Conservation (phyloP, 2,113 vertebrate genomes). For the pig (Sus scrofa) region DNA sequence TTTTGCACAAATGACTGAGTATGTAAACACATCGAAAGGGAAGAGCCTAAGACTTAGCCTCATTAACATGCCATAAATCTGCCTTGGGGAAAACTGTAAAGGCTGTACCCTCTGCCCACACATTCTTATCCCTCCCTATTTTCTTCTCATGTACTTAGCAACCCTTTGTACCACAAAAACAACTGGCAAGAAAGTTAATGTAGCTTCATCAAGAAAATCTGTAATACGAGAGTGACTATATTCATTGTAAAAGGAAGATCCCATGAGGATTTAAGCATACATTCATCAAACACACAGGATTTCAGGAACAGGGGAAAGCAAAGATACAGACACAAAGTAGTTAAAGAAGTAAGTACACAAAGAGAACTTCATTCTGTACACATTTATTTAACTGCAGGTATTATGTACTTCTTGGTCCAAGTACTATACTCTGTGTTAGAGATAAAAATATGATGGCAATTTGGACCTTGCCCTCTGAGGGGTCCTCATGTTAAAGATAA, state of each 20-base stretch:
- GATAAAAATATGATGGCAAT: not conserved
- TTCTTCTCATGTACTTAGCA: not conserved
- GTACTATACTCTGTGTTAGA: not conserved
- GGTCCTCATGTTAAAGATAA: not conserved
- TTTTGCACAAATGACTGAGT: not conserved
- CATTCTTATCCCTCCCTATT: not conserved
- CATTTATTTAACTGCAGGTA: not conserved
- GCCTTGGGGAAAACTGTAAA: not conserved
- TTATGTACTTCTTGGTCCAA: not conserved
- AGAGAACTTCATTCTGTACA: not conserved
- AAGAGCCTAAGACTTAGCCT: not conserved
- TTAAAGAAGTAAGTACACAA: not conserved
- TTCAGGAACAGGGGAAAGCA: not conserved
- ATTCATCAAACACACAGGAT: not conserved
- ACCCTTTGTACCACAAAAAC: not conserved
- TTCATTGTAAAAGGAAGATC: conserved; percentile 1
- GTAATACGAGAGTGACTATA: not conserved
- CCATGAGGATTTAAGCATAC: not conserved
- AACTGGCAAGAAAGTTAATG: not conserved
- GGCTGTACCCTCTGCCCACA: not conserved
- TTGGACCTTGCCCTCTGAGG: not conserved
- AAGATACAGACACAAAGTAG: not conserved
- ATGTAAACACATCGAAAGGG: not conserved
- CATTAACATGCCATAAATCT: not conserved
- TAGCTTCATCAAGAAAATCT: not conserved